Evolutionary conservation across 2,797 vertebrate species (phyloP).

Genomic region (Acridotheres tristis): DNA sequence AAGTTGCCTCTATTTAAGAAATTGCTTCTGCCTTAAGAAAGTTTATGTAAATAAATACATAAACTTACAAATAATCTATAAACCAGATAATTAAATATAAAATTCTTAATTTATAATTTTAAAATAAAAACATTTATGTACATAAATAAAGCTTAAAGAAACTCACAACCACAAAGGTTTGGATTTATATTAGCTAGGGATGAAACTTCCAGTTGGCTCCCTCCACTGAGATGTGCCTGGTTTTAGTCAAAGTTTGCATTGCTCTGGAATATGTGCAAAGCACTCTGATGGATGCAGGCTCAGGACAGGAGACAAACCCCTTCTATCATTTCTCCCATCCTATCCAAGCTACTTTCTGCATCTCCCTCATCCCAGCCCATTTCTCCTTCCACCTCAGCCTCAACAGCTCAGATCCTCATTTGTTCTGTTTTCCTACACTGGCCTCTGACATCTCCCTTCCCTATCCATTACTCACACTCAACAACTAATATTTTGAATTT

Average conservation of each 20-base stretch:
- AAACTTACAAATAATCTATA: background rate
- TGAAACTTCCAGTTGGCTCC: background rate
- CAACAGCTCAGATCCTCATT: background rate
- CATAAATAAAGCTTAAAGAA: background rate
- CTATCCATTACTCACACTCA: background rate
- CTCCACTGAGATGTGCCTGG: background rate
- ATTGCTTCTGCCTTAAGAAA: background rate
- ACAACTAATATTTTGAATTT: background rate
- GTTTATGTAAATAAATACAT: background rate
- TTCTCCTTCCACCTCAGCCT: background rate
- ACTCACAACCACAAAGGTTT: background rate
- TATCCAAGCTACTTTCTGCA: background rate
- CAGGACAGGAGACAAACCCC: background rate
- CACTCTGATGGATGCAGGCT: background rate
- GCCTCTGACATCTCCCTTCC: background rate
- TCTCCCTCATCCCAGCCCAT: background rate
- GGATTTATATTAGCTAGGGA: background rate
- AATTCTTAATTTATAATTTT: background rate
- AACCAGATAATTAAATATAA: background rate
- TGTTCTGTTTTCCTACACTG: background rate
- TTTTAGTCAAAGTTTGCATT: background rate
- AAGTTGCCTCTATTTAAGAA: background rate
- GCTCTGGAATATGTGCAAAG: background rate
- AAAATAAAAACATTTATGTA: background rate
- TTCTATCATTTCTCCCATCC: background rate